phyloP scores from a whole-genome alignment of 2,113 vertebrate genomes.

The Coryphaenoides rupestris region DNA sequence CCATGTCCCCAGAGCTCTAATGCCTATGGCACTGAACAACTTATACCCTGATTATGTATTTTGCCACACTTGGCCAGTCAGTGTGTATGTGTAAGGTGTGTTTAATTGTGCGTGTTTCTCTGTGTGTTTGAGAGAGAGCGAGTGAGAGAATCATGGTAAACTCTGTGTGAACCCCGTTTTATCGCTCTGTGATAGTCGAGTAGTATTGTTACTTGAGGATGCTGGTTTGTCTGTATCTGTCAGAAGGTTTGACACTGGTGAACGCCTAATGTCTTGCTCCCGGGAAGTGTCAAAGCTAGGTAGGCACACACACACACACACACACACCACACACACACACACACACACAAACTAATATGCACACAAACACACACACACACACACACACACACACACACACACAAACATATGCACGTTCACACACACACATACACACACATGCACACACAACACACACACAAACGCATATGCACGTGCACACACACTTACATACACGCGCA shows the following conservation, averaged over 20 bases:
- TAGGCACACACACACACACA: constrained; percentile 5
- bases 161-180: constrained; percentile 54
- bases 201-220: constrained; percentile 29
- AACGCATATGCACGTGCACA: too few relatives aligned
- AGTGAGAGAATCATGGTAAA: constrained; percentile 35
- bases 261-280: constrained; percentile 39
- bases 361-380: not conserved
- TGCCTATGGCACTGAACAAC: not conserved
- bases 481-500: too few relatives aligned
- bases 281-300: constrained; percentile 40
- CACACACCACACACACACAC: not conserved
- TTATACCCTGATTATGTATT: constrained; percentile 1
- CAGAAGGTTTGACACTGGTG: constrained; percentile 54
- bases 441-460: too few relatives aligned
- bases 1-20: not conserved
- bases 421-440: too few relatives aligned
- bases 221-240: constrained; percentile 55
- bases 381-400: not conserved
- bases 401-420: not conserved
- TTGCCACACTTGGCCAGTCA: not conserved
- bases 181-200: constrained; percentile 52
- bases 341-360: not conserved
- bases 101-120: not conserved
- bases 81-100: not conserved
- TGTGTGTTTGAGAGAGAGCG: not conserved